Evolutionary conservation across 2,113 vertebrate species (phyloP), one percentile per base, ranked within the genome.

Genomic region (Cariama cristata): DNA sequence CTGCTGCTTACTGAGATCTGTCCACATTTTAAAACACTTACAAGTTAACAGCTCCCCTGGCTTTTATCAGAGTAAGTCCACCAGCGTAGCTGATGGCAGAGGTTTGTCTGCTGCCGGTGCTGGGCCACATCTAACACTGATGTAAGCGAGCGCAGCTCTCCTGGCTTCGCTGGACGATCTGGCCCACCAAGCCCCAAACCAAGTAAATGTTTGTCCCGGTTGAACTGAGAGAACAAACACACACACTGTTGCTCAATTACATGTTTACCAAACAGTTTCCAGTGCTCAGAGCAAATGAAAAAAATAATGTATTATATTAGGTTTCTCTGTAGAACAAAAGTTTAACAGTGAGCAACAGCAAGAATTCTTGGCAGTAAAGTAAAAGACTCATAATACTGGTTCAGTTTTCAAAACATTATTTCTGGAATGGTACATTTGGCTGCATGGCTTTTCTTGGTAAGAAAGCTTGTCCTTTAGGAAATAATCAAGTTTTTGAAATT

Each of bases 391-490:
- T 97, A 97, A 97, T 91, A 93, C 73, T 32, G 81, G 73, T 90
- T 97, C 90, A 87, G 84, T 97, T 97, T 96, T 97, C 95, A 98
- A 97, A 97, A 97, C 95, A 97, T 97, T 98, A 94, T 96, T 98
- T 97, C 97, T 97, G 97, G 96, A 98, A 96, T 83, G 93, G 80
- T 97, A 79, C 71, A 35, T 95, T 94, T 93, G 77, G 81, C 86
- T 93, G 90, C 73, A 72, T 83, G 91, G 74, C 87, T 96, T 95
- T 96, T 94, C 90, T 97, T 96, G 93, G 93, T 97, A 96, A 95
- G 64, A 91, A 96, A 93, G 38, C 74, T 96, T 94, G 88, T 95
- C 71, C 93, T 97, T 96, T 97, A 96, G 93, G 97, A 97, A 97
- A 97, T 97, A 96, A 97, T 96, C 92, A 91, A 90, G 91, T 96